phyloP scores from a whole-genome alignment of 2,888 invertebrate species.

The Zelleria hepariella region DNA sequence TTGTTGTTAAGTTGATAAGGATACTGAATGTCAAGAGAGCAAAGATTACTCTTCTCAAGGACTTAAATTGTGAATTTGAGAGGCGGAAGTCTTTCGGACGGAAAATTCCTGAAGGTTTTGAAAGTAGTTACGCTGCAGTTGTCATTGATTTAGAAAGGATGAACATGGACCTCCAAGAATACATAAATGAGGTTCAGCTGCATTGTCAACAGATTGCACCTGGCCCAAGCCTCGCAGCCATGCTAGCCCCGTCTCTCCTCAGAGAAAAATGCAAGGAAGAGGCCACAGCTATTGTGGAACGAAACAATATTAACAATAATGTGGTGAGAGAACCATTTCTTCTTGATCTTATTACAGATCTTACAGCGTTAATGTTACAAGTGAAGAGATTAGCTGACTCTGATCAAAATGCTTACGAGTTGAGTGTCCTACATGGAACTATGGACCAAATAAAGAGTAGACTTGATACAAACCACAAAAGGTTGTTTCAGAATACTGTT shows the following conservation, averaged over 20 bases:
- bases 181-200: conserved; percentile 87
- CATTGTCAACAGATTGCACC: conserved; percentile 90
- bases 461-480: conserved; percentile 80
- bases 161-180: conserved; percentile 89
- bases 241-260: conserved; percentile 90
- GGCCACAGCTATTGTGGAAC: conserved; percentile 84
- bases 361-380: conserved; percentile 92
- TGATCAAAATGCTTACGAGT: conserved; percentile 90
- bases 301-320: conserved; percentile 75
- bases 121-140: conserved; percentile 88
- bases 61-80: conserved; percentile 93
- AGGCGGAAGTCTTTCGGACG: conserved; percentile 85
- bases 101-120: conserved; percentile 87
- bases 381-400: conserved; percentile 84
- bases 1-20: conserved; percentile 89
- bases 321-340: conserved; percentile 75
- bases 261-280: conserved; percentile 90
- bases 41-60: conserved; percentile 84
- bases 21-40: conserved; percentile 85
- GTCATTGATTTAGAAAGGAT: conserved; percentile 92
- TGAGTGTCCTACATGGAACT: conserved; percentile 91
- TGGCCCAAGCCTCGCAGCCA: conserved; percentile 87
- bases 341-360: conserved; percentile 85
- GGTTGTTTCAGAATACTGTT: conserved; percentile 87
- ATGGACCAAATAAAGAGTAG: conserved; percentile 90